These are phyloP conservation scores for Tetheella fluctuosa DNA, from an alignment of 2,888 invertebrate species.

Conservation along the genomic window DNA sequence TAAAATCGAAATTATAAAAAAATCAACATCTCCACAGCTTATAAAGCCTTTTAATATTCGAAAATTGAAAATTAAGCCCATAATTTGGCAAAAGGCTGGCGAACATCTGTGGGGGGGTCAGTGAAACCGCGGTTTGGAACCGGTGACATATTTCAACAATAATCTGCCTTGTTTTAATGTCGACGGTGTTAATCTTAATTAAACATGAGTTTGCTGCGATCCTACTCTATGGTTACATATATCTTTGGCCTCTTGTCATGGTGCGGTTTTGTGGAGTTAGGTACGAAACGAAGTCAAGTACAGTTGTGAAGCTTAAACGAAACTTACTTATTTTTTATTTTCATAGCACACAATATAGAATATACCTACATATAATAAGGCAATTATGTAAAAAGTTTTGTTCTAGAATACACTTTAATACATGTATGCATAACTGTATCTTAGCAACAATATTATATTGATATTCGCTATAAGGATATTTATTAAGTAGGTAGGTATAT, in stretches of 20 bases:
- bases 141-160: constrained; percentile 45
- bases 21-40: neutral
- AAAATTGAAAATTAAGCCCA: constrained; percentile 39
- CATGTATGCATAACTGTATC: too few relatives aligned
- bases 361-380: too few relatives aligned
- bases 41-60: neutral
- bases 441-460: too few relatives aligned
- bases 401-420: too few relatives aligned
- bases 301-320: neutral
- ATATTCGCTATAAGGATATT: too few relatives aligned
- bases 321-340: neutral
- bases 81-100: constrained; percentile 48
- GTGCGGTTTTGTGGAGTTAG: constrained; percentile 11
- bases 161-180: constrained; percentile 50
- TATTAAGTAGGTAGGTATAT: too few relatives aligned
- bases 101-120: constrained; percentile 49
- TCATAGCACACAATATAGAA: too few relatives aligned
- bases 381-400: too few relatives aligned
- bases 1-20: neutral
- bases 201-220: constrained; percentile 59
- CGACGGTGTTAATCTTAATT: constrained; percentile 67
- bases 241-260: constrained; percentile 19
- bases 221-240: constrained; percentile 26
- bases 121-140: constrained; percentile 31
- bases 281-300: neutral